A percentile compares a stretch with the other conserved stretches of the same genome.
These are phyloP conservation scores for Chlorodrepanis virens DNA, from an alignment of 2,113 vertebrate species.

Conservation along the genomic window DNA sequence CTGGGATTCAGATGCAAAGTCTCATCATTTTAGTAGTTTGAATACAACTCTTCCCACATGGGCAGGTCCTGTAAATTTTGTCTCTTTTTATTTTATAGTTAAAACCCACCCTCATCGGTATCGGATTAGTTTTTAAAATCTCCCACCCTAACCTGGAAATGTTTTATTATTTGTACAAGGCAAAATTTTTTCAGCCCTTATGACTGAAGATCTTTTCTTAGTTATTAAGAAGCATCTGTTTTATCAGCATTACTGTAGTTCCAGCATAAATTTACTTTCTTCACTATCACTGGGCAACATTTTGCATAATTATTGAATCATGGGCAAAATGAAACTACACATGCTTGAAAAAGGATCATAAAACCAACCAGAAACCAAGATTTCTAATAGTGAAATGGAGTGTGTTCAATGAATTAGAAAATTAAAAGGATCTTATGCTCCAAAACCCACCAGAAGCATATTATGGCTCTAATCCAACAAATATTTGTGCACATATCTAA, in stretches of 20 bases:
- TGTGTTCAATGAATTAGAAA: slow-evolving; percentile 14
- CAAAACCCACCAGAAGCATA: neutral
- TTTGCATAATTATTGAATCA: neutral
- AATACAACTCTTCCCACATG: neutral
- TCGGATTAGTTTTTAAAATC: neutral
- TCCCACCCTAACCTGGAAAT: neutral
- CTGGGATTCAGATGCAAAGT: neutral
- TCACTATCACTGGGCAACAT: neutral
- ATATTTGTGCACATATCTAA: slow-evolving; percentile 31
- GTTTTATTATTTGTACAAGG: neutral
- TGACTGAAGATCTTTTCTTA: neutral
- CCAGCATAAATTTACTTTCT: neutral
- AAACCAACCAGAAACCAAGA: neutral
- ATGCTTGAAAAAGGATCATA: neutral
- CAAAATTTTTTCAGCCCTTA: neutral
- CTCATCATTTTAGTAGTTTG: neutral
- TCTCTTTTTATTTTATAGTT: neutral
- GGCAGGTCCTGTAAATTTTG: neutral
- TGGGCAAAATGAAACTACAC: neutral
- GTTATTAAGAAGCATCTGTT: neutral
- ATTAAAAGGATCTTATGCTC: slow-evolving; percentile 10
- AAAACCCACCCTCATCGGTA: neutral
- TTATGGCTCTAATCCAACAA: slow-evolving; percentile 31
- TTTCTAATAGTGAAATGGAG: neutral
- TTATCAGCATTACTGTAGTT: neutral